Percentiles rank a stretch among this genome's conserved stretches.
phyloP scores from a whole-genome alignment of 2,888 invertebrate species.

The Tortrix viridana region DNA sequence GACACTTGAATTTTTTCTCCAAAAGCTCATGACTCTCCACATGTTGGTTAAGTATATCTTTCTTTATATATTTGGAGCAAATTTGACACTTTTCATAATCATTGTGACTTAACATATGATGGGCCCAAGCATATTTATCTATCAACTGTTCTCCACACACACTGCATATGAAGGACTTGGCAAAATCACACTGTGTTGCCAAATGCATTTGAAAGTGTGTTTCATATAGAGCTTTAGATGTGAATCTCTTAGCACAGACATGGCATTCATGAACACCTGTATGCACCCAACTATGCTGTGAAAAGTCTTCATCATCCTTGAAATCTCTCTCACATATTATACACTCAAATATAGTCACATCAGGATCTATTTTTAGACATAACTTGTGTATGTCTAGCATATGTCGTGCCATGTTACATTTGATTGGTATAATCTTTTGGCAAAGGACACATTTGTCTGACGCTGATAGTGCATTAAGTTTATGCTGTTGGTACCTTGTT shows the following conservation, averaged over 20 bases:
- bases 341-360: slow-evolving; percentile 8
- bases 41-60: background rate
- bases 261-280: slow-evolving; percentile 22
- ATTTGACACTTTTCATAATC: slow-evolving; percentile 8
- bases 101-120: slow-evolving; percentile 17
- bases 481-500: slow-evolving; percentile 16
- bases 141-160: slow-evolving; percentile 10
- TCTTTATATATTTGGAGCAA: slow-evolving; percentile 9
- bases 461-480: slow-evolving; percentile 9
- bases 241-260: slow-evolving; percentile 18
- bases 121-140: slow-evolving; percentile 7
- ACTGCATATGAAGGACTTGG: background rate
- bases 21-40: slow-evolving; percentile 6
- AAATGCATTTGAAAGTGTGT: slow-evolving; percentile 16
- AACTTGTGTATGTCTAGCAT: slow-evolving; percentile 25
- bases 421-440: slow-evolving; percentile 1
- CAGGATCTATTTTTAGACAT: slow-evolving; percentile 4
- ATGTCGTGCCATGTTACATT: slow-evolving; percentile 30
- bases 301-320: background rate
- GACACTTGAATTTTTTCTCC: slow-evolving; percentile 7
- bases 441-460: slow-evolving; percentile 10
- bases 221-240: slow-evolving; percentile 13
- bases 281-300: slow-evolving; percentile 13
- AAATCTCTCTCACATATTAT: slow-evolving; percentile 19
- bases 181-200: background rate